These are phyloP conservation scores for Rhagoletis pomonella DNA, from an alignment of 1,140 invertebrate species.

Conservation along the genomic window DNA sequence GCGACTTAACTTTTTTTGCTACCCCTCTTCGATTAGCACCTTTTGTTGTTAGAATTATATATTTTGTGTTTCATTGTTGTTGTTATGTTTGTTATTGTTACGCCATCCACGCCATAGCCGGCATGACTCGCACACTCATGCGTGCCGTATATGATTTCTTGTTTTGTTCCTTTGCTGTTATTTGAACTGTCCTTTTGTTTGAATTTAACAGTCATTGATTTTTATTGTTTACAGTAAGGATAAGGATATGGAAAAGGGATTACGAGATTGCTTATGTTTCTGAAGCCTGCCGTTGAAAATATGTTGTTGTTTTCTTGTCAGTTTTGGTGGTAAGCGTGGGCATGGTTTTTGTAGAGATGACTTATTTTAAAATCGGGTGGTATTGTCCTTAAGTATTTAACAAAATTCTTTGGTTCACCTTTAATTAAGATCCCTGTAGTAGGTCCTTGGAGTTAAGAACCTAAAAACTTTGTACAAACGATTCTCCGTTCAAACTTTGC, in stretches of 20 bases:
- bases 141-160: neutral
- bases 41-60: no score
- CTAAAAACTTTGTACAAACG: no score
- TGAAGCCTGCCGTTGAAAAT: neutral
- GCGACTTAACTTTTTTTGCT: neutral
- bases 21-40: no score
- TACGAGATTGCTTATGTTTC: neutral
- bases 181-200: conserved; percentile 39
- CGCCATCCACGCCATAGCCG: neutral
- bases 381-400: no score
- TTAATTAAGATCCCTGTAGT: no score
- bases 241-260: conserved; percentile 1
- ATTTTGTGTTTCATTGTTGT: neutral
- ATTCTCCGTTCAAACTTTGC: no score
- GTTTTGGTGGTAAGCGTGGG: neutral
- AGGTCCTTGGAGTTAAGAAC: no score
- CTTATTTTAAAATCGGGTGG: no score
- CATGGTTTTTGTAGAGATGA: no score
- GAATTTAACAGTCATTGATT: conserved; percentile 29
- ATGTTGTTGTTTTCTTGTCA: neutral
- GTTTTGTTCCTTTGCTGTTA: conserved; percentile 26
- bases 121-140: neutral
- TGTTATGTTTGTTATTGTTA: conserved; percentile 28
- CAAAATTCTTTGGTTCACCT: no score
- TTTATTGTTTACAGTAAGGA: conserved; percentile 25